phyloP scores from a whole-genome alignment of 2,888 invertebrate species.

The Epinotia bilunana region DNA sequence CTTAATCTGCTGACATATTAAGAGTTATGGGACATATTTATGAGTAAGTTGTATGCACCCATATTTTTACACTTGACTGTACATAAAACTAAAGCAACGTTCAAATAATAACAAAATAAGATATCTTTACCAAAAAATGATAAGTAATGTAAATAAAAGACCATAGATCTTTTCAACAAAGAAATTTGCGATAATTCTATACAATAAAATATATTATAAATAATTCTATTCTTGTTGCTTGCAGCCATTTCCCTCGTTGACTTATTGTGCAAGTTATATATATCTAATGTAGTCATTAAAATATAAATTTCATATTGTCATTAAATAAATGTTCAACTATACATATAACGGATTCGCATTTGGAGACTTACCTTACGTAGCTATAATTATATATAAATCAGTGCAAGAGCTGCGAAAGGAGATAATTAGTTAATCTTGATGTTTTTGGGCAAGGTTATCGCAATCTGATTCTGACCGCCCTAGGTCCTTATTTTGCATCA shows the following conservation, averaged over 20 bases:
- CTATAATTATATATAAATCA: not conserved
- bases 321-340: constrained; percentile 12
- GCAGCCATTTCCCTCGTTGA: not conserved
- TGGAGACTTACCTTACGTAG: not conserved
- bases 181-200: not conserved
- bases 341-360: constrained; percentile 12
- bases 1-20: too few species aligned
- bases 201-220: constrained; percentile 7
- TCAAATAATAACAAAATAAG: constrained; percentile 11
- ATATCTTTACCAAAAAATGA: constrained; percentile 16
- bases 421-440: not conserved
- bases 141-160: constrained; percentile 1
- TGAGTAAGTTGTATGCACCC: too few species aligned
- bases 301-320: constrained; percentile 24
- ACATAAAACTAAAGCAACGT: constrained; percentile 1
- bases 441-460: not conserved
- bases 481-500: too few species aligned
- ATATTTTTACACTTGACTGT: too few species aligned
- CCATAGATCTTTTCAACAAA: constrained; percentile 11
- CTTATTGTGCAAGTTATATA: constrained; percentile 21
- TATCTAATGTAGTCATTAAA: constrained; percentile 7
- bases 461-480: not conserved
- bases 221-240: constrained; percentile 23
- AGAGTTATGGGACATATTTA: too few species aligned
- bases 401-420: not conserved